Conservation (phyloP, 1,140 invertebrate genomes). For the Magallana gigas region DNA sequence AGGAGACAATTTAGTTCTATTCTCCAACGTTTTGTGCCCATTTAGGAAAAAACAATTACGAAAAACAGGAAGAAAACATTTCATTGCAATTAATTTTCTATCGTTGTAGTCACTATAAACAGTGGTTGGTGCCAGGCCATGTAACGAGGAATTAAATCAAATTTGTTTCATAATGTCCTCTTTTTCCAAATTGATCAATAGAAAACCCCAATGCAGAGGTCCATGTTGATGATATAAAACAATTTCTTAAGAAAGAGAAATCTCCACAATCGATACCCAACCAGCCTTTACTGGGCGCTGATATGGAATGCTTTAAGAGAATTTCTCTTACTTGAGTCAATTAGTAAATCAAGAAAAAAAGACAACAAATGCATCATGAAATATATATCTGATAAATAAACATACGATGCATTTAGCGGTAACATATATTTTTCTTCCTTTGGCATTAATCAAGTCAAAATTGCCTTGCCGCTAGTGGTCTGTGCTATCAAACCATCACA, state of each 20-base stretch:
- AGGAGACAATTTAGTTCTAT: too few species aligned
- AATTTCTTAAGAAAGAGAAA: constrained; percentile 5
- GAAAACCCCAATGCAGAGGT: background rate
- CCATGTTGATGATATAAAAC: constrained; percentile 20
- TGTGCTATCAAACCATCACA: too few species aligned
- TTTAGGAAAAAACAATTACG: too few species aligned
- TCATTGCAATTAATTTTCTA: too few species aligned
- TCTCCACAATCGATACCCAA: background rate
- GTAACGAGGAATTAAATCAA: constrained; percentile 3
- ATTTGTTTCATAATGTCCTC: background rate
- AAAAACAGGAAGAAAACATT: too few species aligned
- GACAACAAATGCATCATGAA: too few species aligned
- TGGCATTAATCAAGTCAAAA: background rate
- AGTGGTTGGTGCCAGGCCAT: background rate
- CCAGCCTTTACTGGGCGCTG: background rate
- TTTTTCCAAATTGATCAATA: constrained; percentile 21
- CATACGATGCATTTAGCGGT: background rate
- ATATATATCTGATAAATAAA: too few species aligned
- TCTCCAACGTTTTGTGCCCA: too few species aligned
- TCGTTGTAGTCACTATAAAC: too few species aligned
- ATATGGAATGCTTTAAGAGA: background rate
- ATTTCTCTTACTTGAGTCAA: background rate
- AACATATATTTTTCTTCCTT: background rate
- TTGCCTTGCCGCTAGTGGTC: too few species aligned
- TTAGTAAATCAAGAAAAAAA: background rate